Conservation (phyloP, 1,140 invertebrate species). For the Eulimnadia texana region DNA sequence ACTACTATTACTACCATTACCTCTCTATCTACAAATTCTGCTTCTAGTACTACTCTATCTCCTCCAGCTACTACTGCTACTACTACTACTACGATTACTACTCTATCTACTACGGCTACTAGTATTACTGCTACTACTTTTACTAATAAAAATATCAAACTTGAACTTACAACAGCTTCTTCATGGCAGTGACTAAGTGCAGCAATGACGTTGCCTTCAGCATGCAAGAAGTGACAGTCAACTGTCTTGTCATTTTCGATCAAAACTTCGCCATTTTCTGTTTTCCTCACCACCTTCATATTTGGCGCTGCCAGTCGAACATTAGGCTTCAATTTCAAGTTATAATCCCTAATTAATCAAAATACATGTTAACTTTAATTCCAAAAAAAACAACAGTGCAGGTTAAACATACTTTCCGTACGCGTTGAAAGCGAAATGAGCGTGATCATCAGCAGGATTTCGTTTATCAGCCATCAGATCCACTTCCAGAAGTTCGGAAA, state of each 20-base stretch:
- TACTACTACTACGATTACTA: no score
- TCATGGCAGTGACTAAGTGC: slow-evolving; percentile 37
- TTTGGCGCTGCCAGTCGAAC: slow-evolving; percentile 29
- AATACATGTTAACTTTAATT: not conserved
- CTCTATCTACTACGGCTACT: no score
- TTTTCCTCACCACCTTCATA: slow-evolving; percentile 33
- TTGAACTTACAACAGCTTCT: slow-evolving; percentile 30
- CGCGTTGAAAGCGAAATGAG: not conserved
- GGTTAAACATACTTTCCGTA: slow-evolving; percentile 2
- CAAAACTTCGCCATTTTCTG: slow-evolving; percentile 19
- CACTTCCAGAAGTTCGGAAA: not conserved
- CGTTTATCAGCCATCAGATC: not conserved
- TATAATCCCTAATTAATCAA: slow-evolving; percentile 14
- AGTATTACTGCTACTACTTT: slow-evolving; percentile 8
- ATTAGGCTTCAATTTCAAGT: slow-evolving; percentile 30
- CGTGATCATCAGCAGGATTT: not conserved
- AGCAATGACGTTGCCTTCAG: slow-evolving; percentile 29
- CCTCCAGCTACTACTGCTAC: no score
- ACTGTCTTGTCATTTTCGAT: slow-evolving; percentile 20
- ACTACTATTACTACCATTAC: no score
- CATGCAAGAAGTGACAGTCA: slow-evolving; percentile 37
- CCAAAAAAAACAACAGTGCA: not conserved
- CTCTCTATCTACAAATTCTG: no score
- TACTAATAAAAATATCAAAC: slow-evolving; percentile 9
- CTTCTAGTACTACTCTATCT: no score